Evolutionary conservation across 2,113 vertebrate genomes (phyloP), one percentile per base, ranked within the genome.

Genomic region (Bungarus multicinctus): DNA sequence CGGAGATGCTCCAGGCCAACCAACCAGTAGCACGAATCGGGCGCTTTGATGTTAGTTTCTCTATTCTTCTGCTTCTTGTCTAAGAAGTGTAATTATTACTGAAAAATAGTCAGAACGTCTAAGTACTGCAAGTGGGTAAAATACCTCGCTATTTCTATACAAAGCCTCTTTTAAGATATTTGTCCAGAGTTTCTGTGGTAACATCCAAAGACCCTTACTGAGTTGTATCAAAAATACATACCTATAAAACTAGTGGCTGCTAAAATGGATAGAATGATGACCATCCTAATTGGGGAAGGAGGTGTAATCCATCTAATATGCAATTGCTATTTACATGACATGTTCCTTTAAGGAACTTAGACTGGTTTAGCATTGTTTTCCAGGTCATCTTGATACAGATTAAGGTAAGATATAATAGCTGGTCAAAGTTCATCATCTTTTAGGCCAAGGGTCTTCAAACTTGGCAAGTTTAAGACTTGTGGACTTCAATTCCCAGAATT

Each of bases 31-130:
- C 98, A 9, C 98, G 98, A 89, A 98, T 99, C 0, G 99, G 99
- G 87, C 98, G 99, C 18, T 99, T 99, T 5, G 98, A 99, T 0
- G 99, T 99, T 96, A 99, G 99, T 98, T 23, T 74, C 11, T 0
- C 52, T 11, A 30, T 53, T 47, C 14, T 87, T 90, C 55, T 85
- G 43, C 30, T 45, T 90, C 14, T 45, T 85, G 20, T 50, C 23
- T 10, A 50, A 25, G 8, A 25, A 55, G 27, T 74, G 2, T 0
- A 14, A 0, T 18, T 30, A 27, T 25, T 18, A 47, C 23, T 92
- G 47, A 34, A 81, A 39, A 81, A 50, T 9, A 43, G 14, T 43
- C n/a, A 45, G 58, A 81, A 92, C 74, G 34, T 23, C 30, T 43
- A 92, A 60, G 39, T 8, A 52, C 50, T 34, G 3, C 27, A 55